Evolutionary conservation across 2,113 vertebrate species (phyloP).

Genomic region (Ranitomeya imitator): DNA sequence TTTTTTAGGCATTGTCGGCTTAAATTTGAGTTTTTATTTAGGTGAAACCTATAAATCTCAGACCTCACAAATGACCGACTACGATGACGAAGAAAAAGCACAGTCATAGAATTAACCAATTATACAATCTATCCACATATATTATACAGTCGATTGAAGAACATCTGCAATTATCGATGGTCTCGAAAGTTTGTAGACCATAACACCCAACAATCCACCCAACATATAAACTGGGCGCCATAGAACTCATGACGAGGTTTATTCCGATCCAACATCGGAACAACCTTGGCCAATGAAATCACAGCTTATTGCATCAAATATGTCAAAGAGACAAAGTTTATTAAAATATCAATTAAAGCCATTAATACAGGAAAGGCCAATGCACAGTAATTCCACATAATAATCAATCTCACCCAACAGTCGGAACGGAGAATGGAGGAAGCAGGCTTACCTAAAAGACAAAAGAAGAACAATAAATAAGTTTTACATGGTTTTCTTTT

Average conservation of each 20-base stretch:
- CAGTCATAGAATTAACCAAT: too few relatives aligned
- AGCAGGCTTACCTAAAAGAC: slow-evolving; percentile 20
- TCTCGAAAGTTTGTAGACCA: background rate
- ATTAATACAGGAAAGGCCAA: background rate
- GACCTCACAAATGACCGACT: too few relatives aligned
- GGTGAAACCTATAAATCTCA: too few relatives aligned
- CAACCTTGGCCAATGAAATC: background rate
- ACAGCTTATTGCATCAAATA: background rate
- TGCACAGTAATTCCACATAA: too few relatives aligned
- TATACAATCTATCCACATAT: too few relatives aligned
- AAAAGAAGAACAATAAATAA: background rate
- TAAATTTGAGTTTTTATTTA: too few relatives aligned
- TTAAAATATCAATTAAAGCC: background rate
- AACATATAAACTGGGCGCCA: background rate
- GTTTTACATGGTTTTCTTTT: background rate
- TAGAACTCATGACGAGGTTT: background rate
- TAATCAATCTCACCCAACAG: background rate
- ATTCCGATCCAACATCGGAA: background rate
- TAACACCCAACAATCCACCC: background rate
- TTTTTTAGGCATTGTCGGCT: too few relatives aligned
- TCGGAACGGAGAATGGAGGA: background rate
- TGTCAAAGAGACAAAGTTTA: background rate
- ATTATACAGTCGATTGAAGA: background rate
- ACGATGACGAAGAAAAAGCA: too few relatives aligned
- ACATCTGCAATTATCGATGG: background rate